Conservation (phyloP, 2,797 vertebrate species). For the Peromyscus aztecus region DNA sequence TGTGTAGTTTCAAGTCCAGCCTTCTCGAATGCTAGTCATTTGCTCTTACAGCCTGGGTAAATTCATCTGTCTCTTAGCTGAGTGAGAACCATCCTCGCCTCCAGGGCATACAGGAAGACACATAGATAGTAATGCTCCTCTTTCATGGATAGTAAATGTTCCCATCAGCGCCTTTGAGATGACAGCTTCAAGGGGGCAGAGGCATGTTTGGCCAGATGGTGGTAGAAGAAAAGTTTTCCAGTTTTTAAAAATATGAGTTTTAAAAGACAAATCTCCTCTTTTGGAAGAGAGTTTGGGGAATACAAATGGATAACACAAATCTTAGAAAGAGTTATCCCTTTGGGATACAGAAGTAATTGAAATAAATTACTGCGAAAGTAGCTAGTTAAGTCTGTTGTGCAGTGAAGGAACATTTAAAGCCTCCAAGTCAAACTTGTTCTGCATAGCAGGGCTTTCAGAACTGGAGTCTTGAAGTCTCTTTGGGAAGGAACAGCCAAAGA, state of each 20-base stretch:
- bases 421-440: not conserved
- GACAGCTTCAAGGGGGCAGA: conserved; percentile 3
- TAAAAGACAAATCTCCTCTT: conserved; percentile 28
- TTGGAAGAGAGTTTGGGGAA: not conserved
- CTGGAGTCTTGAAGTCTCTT: not conserved
- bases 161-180: conserved; percentile 30
- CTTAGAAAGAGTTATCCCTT: not conserved
- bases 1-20: not conserved
- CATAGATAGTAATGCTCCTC: not conserved
- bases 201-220: conserved; percentile 33
- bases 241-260: not conserved
- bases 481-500: not conserved
- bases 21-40: conserved; percentile 1
- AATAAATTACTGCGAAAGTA: conserved; percentile 19
- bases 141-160: conserved; percentile 15
- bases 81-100: conserved; percentile 28
- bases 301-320: conserved; percentile 46
- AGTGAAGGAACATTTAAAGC: conserved; percentile 31
- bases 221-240: conserved; percentile 38
- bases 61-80: not conserved
- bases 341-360: not conserved
- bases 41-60: conserved; percentile 21
- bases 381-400: not conserved
- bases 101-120: not conserved
- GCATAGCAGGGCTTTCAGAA: not conserved